Conservation (phyloP, 2,888 invertebrate species). For the Noctua pronuba region DNA sequence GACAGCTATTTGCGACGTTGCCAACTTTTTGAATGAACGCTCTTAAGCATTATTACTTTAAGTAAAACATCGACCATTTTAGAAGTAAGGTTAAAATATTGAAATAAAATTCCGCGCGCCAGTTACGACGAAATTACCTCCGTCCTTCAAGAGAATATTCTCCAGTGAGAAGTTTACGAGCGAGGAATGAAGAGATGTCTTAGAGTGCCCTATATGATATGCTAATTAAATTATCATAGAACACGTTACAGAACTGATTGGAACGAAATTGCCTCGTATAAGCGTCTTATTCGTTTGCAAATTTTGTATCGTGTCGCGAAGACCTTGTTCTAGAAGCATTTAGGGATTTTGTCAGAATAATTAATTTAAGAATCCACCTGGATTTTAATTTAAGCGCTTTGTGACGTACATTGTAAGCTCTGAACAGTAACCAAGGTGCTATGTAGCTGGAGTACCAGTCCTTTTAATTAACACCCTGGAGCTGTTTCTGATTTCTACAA, state of each 20-base stretch:
- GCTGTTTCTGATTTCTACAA: background rate
- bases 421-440: too few relatives aligned
- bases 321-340: constrained; percentile 24
- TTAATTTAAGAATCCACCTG: constrained; percentile 24
- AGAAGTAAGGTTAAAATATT: background rate
- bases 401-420: background rate
- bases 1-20: too few relatives aligned
- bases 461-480: background rate
- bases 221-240: constrained; percentile 51
- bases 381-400: background rate
- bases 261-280: constrained; percentile 36
- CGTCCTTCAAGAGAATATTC: constrained; percentile 16
- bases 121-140: constrained; percentile 14
- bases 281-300: constrained; percentile 38
- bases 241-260: constrained; percentile 49
- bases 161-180: constrained; percentile 18
- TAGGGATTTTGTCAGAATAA: constrained; percentile 33
- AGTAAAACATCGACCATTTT: constrained; percentile 1
- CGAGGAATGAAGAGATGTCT: constrained; percentile 32
- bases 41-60: background rate
- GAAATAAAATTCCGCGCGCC: background rate
- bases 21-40: too few relatives aligned
- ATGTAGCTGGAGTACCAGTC: background rate
- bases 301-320: constrained; percentile 19
- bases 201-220: constrained; percentile 25